A percentile compares a stretch with the other conserved stretches of the same genome.
These are phyloP conservation scores for Suillia variegata DNA, from an alignment of 2,888 invertebrate species.

Conservation along the genomic window DNA sequence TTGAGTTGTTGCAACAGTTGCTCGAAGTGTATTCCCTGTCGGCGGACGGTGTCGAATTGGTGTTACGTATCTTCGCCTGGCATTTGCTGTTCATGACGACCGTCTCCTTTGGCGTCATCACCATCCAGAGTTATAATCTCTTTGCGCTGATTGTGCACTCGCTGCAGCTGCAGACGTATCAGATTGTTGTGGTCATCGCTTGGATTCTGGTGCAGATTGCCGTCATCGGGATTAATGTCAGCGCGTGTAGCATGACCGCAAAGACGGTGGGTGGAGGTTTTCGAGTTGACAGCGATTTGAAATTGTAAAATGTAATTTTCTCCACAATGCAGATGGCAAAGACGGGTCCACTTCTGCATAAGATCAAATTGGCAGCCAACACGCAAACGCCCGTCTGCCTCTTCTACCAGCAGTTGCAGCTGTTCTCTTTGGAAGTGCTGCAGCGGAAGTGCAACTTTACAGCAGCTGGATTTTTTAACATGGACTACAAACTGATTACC, in stretches of 20 bases:
- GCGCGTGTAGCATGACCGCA: slow-evolving; percentile 38
- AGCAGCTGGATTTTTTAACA: slow-evolving; percentile 46
- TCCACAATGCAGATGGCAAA: slow-evolving; percentile 38
- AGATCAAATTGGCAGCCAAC: slow-evolving; percentile 30
- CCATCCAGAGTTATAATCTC: slow-evolving; percentile 45
- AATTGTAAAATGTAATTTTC: not conserved
- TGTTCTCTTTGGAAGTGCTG: slow-evolving; percentile 44
- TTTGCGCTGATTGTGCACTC: slow-evolving; percentile 40
- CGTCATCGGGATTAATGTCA: slow-evolving; percentile 41
- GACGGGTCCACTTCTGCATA: slow-evolving; percentile 40
- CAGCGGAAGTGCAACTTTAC: slow-evolving; percentile 42
- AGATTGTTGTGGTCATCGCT: slow-evolving; percentile 35
- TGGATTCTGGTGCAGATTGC: slow-evolving; percentile 46
- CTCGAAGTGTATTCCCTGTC: slow-evolving; percentile 37
- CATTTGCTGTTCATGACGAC: slow-evolving; percentile 42
- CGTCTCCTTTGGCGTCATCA: slow-evolving; percentile 42
- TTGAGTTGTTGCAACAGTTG: slow-evolving; percentile 33
- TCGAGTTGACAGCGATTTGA: slow-evolving; percentile 15
- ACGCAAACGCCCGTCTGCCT: not conserved
- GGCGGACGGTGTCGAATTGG: slow-evolving; percentile 37
- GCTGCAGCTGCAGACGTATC: slow-evolving; percentile 34
- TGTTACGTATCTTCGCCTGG: slow-evolving; percentile 39
- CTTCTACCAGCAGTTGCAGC: slow-evolving; percentile 37
- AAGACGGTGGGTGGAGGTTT: too few relatives aligned
- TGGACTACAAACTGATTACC: slow-evolving; percentile 46